phyloP scores from a whole-genome alignment of 23 tunicate genomes.

The Ciona savignyi region DNA sequence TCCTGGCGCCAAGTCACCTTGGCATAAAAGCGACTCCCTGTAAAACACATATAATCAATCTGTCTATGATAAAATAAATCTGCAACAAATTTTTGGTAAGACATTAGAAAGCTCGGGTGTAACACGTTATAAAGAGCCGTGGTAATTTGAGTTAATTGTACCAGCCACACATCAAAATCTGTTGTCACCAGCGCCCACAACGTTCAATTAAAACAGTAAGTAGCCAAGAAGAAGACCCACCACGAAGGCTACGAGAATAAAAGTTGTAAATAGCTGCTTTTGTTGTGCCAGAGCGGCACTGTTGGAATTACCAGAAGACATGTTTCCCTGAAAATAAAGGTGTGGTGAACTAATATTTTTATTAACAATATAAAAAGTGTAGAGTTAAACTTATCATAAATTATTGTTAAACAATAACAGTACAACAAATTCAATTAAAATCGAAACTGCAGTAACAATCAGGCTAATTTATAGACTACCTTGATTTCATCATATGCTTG shows the following conservation, averaged over 20 bases:
- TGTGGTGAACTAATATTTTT: no score
- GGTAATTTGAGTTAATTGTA: no score
- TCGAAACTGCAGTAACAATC: no score
- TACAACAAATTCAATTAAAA: no score
- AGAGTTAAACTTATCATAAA: no score
- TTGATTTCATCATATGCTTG: slow-evolving; percentile 36
- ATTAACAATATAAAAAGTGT: no score
- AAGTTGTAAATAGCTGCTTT: slow-evolving; percentile 12
- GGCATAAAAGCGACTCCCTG: not conserved
- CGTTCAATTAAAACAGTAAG: slow-evolving; percentile 9
- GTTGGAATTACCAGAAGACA: not conserved
- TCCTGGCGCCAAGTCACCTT: not conserved
- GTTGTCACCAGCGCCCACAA: not conserved
- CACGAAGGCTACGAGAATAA: slow-evolving; percentile 36
- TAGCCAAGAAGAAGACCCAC: slow-evolving; percentile 28
- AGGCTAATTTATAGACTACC: no score
- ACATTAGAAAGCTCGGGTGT: no score
- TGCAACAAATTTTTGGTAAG: not conserved
- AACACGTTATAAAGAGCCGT: no score
- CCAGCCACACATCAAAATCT: not conserved
- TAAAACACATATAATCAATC: not conserved
- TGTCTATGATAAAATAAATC: not conserved
- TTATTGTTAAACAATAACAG: no score
- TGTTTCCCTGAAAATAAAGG: not conserved
- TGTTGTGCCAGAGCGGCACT: slow-evolving; percentile 6